A percentile compares a stretch with the other conserved stretches of the same genome.
phyloP scores from a whole-genome alignment of 2,888 invertebrate genomes.

The Hypena proboscidalis region DNA sequence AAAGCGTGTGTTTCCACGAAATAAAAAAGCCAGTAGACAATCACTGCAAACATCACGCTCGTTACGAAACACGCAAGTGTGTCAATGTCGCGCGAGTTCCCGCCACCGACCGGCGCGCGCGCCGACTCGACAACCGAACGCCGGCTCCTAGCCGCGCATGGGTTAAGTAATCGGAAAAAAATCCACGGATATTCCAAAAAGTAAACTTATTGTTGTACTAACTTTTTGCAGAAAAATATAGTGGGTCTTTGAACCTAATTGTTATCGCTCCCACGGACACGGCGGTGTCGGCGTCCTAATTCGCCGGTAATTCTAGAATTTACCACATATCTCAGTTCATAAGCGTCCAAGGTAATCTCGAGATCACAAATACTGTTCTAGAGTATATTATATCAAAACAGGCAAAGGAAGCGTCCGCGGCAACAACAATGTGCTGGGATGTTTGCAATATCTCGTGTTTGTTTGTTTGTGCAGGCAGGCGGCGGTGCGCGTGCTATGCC shows the following conservation, averaged over 20 bases:
- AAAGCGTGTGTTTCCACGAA: conserved; percentile 45
- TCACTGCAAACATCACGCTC: conserved; percentile 55
- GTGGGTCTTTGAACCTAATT: too few relatives aligned
- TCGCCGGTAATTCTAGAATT: conserved; percentile 32
- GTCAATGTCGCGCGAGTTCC: conserved; percentile 63
- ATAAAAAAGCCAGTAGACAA: conserved; percentile 55
- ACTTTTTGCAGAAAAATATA: too few relatives aligned
- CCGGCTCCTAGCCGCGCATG: conserved; percentile 23
- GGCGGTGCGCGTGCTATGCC: conserved; percentile 59
- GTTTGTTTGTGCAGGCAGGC: conserved; percentile 51
- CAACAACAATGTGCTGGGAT: conserved; percentile 52
- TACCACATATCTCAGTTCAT: conserved; percentile 6
- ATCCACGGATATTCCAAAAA: background rate
- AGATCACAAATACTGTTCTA: conserved; percentile 25
- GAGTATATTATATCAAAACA: conserved; percentile 45
- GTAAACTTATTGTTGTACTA: too few relatives aligned
- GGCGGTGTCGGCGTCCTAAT: conserved; percentile 14
- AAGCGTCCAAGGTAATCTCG: conserved; percentile 31
- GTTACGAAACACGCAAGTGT: conserved; percentile 69
- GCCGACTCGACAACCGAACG: conserved; percentile 49
- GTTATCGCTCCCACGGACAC: too few relatives aligned
- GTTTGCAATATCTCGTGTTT: conserved; percentile 51
- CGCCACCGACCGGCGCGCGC: conserved; percentile 59
- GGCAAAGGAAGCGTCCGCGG: conserved; percentile 50
- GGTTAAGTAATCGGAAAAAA: conserved; percentile 1